A percentile compares a stretch with the other conserved stretches of the same genome.
Conservation (phyloP, 2,888 invertebrate genomes). For the Agrochola lota region DNA sequence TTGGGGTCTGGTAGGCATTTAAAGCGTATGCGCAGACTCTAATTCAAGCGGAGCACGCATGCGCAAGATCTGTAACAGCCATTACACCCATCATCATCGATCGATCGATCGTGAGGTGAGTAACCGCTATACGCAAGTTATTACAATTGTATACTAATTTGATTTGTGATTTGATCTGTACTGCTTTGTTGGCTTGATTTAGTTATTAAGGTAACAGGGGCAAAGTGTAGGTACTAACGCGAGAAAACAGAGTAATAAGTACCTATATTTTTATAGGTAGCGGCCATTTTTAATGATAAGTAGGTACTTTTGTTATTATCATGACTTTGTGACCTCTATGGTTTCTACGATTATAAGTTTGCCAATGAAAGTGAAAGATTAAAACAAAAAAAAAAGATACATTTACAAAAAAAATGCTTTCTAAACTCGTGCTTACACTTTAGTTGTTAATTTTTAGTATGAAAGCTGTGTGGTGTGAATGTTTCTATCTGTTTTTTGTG, state of each 20-base stretch:
- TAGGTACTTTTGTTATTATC: conserved; percentile 4
- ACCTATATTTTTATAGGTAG: conserved; percentile 21
- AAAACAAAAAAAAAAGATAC: background rate
- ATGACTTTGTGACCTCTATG: conserved; percentile 28
- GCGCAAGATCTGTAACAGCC: conserved; percentile 66
- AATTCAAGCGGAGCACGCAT: conserved; percentile 61
- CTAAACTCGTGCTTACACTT: conserved; percentile 34
- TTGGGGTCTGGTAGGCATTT: conserved; percentile 62
- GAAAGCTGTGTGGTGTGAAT: conserved; percentile 33
- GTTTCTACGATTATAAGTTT: conserved; percentile 11
- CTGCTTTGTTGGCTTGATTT: conserved; percentile 51
- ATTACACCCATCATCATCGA: conserved; percentile 61
- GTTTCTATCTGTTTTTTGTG: conserved; percentile 68
- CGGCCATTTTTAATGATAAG: conserved; percentile 38
- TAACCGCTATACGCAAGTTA: conserved; percentile 67
- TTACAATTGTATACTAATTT: conserved; percentile 61
- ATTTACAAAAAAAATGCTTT: conserved; percentile 43
- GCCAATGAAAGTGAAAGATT: conserved; percentile 8
- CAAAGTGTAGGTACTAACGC: background rate
- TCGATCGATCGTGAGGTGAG: conserved; percentile 63
- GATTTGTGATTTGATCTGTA: conserved; percentile 53
- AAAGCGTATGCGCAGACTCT: conserved; percentile 66
- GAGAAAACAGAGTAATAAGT: background rate
- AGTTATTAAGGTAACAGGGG: conserved; percentile 49
- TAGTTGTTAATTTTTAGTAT: conserved; percentile 48